Base-by-base conservation (phyloP, 2,888 invertebrate species). In the Tetropium fuscum region DNA sequence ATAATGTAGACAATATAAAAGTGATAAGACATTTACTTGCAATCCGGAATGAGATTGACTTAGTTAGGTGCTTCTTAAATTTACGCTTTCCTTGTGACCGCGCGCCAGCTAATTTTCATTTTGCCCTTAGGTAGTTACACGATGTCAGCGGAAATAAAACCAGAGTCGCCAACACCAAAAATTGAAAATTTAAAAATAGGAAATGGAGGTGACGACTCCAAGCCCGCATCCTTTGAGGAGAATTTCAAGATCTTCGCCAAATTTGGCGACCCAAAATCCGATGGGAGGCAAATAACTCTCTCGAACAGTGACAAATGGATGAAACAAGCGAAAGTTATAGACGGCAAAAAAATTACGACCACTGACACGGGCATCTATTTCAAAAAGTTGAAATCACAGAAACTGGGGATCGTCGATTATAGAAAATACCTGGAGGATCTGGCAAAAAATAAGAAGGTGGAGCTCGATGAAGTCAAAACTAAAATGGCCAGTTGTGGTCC, bases 291-390 rank as follows among this genome's bases (percentile, higher is more conserved):
- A 51, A 92, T 95, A 64, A 94, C 94, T 0, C 84, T 95, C 6
- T 93, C 94, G 5, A 95, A 95, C 80, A 94, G 94, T 76, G 95
- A 95, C 81, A 95, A 95, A 81, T 95, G 95, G 95, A 94, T 95
- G 93, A 95, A 95, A 75, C 95, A 95, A 78, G 95, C 95, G 0
- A 69, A 90, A 78, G 90, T 90, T 5, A 92, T 93, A 69, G 95
- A 89, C 59, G 80, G 89, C 1, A 95, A 94, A 82, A 94, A 91
- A 77, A 91, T 94, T 68, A 94, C 94, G 0, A 95, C 95, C 10
- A 95, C 95, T 3, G 95, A 96, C 78, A 95, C 95, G 0, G 95
- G 64, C 16, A 96, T 96, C 65, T 90, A 92, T 80, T 96, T 95
- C 82, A 95, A 95, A 80, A 95, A 95, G 79, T 87, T 94, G 69